phyloP scores from a whole-genome alignment of 2,888 invertebrate species.

The Eueremaeus valkanovi region DNA sequence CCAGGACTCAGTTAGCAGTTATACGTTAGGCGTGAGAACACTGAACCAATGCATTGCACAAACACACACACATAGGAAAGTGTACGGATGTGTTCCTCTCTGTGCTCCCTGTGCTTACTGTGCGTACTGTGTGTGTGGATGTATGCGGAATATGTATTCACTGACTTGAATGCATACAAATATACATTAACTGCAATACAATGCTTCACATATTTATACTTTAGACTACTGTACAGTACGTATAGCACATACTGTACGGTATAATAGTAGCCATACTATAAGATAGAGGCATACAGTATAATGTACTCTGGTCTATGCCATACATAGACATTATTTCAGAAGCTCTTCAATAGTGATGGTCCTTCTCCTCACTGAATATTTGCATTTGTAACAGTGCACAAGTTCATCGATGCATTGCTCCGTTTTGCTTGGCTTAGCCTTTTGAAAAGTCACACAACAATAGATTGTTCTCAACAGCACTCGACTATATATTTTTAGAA shows the following conservation, averaged over 20 bases:
- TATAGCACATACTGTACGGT: too few species aligned
- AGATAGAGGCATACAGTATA: not conserved
- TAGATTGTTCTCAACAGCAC: constrained; percentile 6
- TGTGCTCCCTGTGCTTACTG: too few species aligned
- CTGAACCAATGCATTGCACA: constrained; percentile 5
- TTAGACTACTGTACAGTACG: too few species aligned
- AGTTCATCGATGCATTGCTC: constrained; percentile 28
- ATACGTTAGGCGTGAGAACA: constrained; percentile 29
- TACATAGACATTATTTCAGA: constrained; percentile 13
- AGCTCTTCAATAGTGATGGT: not conserved
- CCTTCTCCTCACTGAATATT: not conserved
- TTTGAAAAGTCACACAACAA: constrained; percentile 11
- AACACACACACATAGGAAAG: constrained; percentile 14
- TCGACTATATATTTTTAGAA: not conserved
- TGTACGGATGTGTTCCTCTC: not conserved
- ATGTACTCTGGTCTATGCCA: not conserved
- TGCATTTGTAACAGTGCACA: constrained; percentile 31
- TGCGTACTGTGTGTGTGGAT: not conserved
- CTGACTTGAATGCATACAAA: not conserved
- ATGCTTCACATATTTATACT: constrained; percentile 4
- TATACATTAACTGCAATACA: not conserved
- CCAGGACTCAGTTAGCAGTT: not conserved
- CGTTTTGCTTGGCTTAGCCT: constrained; percentile 36
- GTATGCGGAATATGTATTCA: not conserved
- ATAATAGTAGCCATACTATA: too few species aligned